Base-by-base conservation (phyloP, 2,797 vertebrate genomes). In the Oreochromis mossambicus region DNA sequence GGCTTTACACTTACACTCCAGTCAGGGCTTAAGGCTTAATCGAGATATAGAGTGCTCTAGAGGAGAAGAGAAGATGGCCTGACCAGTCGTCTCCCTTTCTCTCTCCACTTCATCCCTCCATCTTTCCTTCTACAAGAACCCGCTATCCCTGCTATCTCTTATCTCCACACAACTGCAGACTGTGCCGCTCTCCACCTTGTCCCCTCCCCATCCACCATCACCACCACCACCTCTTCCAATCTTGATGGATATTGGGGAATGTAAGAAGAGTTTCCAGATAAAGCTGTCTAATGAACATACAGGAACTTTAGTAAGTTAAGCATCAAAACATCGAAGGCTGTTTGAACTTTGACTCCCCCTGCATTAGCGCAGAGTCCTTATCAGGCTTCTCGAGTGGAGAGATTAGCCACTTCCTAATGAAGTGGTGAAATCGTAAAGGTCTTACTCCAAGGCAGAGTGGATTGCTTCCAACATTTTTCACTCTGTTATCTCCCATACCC, bases 271-370 rank as follows among this genome's bases (percentile, higher is more conserved):
- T 96, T 95, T 88, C 92, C 96, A 95, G 97, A 97, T 98, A 97
- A 97, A 97, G 96, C 96, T 97, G 96, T 97, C 97, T 97, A 97
- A 98, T 97, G 97, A 97, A 97, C 96, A 97, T 96, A 97, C 96
- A 96, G 96, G 96, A 97, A 97, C 95, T 97, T 97, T 94, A 93
- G 95, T 94, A 97, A 97, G 96, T 97, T 97, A 97, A 97, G 95
- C 94, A 97, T 97, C 96, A 96, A 96, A 97, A 97, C 97, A 97
- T 96, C 95, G 97, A 96, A 97, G 94, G 89, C 95, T 95, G 95
- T 96, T 97, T 94, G 95, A 97, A 96, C 96, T 97, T 95, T 97
- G 96, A 96, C 97, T 97, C 91, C 95, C 90, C 93, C 86, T 95
- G 96, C 95, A 97, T 96, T 95, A 96, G 95, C 34, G 95, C 93